Conservation (phyloP, 2,113 vertebrate genomes). For the Trematocara unimaculatum region DNA sequence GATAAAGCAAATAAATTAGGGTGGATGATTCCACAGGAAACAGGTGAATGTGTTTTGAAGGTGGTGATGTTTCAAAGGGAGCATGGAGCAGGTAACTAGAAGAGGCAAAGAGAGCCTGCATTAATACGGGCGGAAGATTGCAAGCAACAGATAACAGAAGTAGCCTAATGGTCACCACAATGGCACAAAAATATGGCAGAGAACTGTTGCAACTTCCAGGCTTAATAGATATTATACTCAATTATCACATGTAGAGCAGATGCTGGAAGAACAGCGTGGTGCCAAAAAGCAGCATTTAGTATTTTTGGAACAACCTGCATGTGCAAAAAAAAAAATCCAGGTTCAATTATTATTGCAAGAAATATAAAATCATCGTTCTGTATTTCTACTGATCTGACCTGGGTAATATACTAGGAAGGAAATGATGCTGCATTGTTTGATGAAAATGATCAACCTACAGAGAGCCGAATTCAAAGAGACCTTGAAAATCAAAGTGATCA, state of each 20-base stretch:
- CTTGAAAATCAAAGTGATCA: background rate
- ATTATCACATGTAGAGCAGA: background rate
- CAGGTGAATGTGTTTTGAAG: background rate
- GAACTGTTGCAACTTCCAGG: background rate
- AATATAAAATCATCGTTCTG: background rate
- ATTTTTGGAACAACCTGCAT: background rate
- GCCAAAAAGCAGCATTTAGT: background rate
- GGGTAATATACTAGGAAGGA: background rate
- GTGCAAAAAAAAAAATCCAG: background rate
- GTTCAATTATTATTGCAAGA: background rate
- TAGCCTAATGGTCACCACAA: background rate
- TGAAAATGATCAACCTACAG: background rate
- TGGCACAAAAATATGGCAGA: background rate
- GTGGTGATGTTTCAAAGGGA: background rate
- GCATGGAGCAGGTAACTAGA: background rate
- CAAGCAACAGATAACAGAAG: background rate
- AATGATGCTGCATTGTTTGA: accelerated
- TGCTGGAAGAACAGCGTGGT: accelerated
- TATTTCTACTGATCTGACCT: background rate
- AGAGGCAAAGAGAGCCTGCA: accelerated
- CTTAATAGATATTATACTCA: accelerated
- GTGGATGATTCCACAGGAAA: background rate
- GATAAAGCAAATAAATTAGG: background rate
- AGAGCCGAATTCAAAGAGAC: background rate
- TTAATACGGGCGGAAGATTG: accelerated